Evolutionary conservation across 2,797 vertebrate species (phyloP), one percentile per base, ranked within the genome.

Genomic region (Acanthurus lineatus): DNA sequence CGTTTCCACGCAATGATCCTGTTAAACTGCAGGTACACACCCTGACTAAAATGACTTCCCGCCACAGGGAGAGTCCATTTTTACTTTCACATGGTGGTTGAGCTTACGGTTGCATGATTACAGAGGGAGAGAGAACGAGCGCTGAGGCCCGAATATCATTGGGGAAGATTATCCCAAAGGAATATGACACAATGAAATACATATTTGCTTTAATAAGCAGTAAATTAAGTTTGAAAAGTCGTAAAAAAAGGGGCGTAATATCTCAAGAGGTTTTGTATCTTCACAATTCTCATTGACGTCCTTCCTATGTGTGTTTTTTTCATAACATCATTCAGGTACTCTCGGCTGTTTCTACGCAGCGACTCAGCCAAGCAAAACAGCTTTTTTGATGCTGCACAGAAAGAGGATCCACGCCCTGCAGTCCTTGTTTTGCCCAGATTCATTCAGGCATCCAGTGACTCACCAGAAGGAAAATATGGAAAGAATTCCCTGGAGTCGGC

Each of bases 401-500:
- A 53, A 67, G 51, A 9, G 1, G 28, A 9, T 65, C 47, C 22
- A 25, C 25, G 47, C 42, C 16, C 64, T 9, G 48, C 59, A 11
- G 62, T 77, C 54, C 85, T 82, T 95, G 93, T 95, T 95, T 94
- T 94, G 90, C 92, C 61, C 88, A 70, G 60, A 91, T 83, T 88
- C 92, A 93, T 57, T 93, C 93, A 92, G 73, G 89, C 94, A 79
- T 92, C 66, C 9, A 75, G 61, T 89, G 82, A 91, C 86, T 93
- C 90, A 92, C 81, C 81, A 87, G 83, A 65, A 87, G 58, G 76
- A 81, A 93, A 91, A 87, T 86, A 94, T 93, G 92, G 91, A 85
- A 92, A 86, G 92, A 94, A 94, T 94, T 93, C 89, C 90, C 85
- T 58, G 62, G 74, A 90, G 90, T 93, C 87, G 73, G 90, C 92